Evolutionary conservation across 2,113 vertebrate genomes (phyloP).

Genomic region (Artemisiospiza belli): DNA sequence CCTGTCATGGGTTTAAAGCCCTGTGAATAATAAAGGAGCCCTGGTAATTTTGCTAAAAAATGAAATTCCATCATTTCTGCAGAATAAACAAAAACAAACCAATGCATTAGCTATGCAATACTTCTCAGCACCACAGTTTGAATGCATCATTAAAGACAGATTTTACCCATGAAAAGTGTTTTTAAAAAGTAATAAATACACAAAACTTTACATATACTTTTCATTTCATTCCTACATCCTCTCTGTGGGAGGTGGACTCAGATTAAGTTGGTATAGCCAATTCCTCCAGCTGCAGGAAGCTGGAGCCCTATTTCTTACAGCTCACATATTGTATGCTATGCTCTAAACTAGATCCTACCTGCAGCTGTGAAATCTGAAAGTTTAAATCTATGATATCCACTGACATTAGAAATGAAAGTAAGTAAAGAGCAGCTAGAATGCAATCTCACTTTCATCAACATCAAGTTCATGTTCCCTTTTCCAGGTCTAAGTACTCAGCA

Average conservation of each 20-base stretch:
- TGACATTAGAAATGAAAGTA: conserved; percentile 11
- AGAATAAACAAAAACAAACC: conserved; percentile 80
- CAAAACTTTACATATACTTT: conserved; percentile 41
- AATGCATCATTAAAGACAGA: conserved; percentile 72
- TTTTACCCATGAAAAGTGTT: conserved; percentile 74
- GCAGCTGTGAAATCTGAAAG: background rate
- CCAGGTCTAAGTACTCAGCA: background rate
- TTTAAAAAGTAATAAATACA: conserved; percentile 54
- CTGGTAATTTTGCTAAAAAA: conserved; percentile 74
- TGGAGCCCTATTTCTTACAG: conserved; percentile 7
- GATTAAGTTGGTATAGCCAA: conserved; percentile 26
- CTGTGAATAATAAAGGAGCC: conserved; percentile 68
- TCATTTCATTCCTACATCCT: conserved; percentile 51
- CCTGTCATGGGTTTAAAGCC: conserved; percentile 63
- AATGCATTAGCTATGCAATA: conserved; percentile 79
- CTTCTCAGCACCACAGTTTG: conserved; percentile 59
- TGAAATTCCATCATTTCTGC: conserved; percentile 76
- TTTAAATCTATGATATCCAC: background rate
- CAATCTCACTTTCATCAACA: background rate
- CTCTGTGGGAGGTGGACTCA: conserved; percentile 52
- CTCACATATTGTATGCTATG: background rate
- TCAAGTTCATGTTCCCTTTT: background rate
- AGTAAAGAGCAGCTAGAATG: background rate
- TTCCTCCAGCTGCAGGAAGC: conserved; percentile 33
- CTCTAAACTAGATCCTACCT: background rate